These are phyloP conservation scores for Hycleus cichorii DNA, from an alignment of 1,140 invertebrate genomes.

Conservation along the genomic window DNA sequence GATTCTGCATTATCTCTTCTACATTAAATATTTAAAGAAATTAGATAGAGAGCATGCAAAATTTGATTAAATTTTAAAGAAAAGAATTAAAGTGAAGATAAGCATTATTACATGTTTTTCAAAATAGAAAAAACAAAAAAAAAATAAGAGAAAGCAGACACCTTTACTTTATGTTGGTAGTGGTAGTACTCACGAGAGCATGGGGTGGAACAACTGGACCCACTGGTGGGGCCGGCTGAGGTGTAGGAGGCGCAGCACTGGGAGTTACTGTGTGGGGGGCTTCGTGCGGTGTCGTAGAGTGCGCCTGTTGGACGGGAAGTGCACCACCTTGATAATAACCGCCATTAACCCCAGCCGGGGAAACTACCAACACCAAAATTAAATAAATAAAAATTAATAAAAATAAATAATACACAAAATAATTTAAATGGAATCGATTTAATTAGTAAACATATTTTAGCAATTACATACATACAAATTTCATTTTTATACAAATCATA, in stretches of 20 bases:
- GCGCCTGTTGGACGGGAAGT: slow-evolving; percentile 64
- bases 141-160: slow-evolving; percentile 17
- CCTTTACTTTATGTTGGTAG: slow-evolving; percentile 17
- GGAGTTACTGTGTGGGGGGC: slow-evolving; percentile 51
- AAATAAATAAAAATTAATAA: background rate
- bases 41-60: background rate
- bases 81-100: slow-evolving; percentile 5
- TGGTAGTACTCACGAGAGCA: slow-evolving; percentile 33
- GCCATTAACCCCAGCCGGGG: slow-evolving; percentile 59
- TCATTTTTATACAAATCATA: background rate
- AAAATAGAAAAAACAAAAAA: slow-evolving; percentile 8
- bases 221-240: slow-evolving; percentile 40
- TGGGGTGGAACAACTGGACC: slow-evolving; percentile 39
- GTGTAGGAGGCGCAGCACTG: slow-evolving; percentile 44
- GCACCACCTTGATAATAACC: slow-evolving; percentile 64
- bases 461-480: background rate
- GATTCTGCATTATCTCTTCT: too few relatives aligned
- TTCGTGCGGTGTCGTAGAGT: slow-evolving; percentile 69
- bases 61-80: background rate
- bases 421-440: background rate
- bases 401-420: slow-evolving; percentile 1
- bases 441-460: too few relatives aligned
- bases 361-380: slow-evolving; percentile 29
- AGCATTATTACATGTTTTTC: background rate
- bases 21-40: background rate